Evolutionary conservation across 2,113 vertebrate genomes (phyloP).

Genomic region (Myocastor coypus): DNA sequence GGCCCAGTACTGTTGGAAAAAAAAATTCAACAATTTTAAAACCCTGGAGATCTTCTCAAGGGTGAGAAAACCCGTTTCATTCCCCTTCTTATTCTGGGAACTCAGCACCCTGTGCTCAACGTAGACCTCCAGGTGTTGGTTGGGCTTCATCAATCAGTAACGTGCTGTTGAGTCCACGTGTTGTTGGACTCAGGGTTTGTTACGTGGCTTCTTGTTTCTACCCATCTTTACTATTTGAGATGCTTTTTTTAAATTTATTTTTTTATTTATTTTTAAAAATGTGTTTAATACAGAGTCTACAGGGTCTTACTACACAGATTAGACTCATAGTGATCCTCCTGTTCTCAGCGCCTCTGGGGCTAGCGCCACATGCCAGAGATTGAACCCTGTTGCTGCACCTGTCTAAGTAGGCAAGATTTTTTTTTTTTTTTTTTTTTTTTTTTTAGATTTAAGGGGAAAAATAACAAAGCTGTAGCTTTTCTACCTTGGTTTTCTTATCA

Average conservation of each 20-base stretch:
- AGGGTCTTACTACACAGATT: no score
- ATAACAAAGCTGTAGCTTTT: background rate
- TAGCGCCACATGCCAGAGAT: no score
- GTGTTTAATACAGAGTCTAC: no score
- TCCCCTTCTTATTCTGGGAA: background rate
- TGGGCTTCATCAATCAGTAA: background rate
- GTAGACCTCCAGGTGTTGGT: background rate
- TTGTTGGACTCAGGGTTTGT: background rate
- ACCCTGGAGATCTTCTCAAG: background rate
- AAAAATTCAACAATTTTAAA: background rate
- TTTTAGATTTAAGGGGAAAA: background rate
- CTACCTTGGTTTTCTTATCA: background rate
- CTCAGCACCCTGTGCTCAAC: background rate
- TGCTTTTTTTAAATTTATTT: no score
- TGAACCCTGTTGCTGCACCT: no score
- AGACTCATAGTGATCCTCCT: no score
- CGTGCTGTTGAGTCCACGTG: background rate
- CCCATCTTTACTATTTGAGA: background rate
- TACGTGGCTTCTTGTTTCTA: background rate
- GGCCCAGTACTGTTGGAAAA: conserved; percentile 69
- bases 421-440: no score
- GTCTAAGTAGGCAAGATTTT: no score
- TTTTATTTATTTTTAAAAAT: no score
- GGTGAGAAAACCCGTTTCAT: background rate
- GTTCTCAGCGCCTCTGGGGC: no score